Percentiles rank a stretch among this genome's conserved stretches.
These are phyloP conservation scores for Schizotus pectinicornis DNA, from an alignment of 2,888 invertebrate species.

Conservation along the genomic window DNA sequence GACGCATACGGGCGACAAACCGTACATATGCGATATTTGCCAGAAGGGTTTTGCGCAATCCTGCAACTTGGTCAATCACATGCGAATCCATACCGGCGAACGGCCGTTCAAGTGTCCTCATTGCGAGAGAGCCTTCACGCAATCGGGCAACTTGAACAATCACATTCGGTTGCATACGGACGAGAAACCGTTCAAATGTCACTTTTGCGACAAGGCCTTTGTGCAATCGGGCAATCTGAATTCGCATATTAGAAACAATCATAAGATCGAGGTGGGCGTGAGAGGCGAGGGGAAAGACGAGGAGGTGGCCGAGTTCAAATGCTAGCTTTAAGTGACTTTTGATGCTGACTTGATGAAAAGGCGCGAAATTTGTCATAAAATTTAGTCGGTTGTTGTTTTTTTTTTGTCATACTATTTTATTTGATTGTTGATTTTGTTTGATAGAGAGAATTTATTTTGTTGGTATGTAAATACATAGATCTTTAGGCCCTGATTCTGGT, in stretches of 20 bases:
- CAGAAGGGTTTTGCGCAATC: slow-evolving; percentile 56
- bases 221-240: slow-evolving; percentile 57
- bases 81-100: slow-evolving; percentile 56
- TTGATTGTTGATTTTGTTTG: too few species aligned
- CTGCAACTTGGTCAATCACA: slow-evolving; percentile 56
- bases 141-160: slow-evolving; percentile 56
- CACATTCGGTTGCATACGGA: slow-evolving; percentile 56
- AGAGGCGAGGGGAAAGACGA: slow-evolving; percentile 8
- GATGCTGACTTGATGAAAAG: slow-evolving; percentile 7
- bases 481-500: too few species aligned
- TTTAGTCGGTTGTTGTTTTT: neutral
- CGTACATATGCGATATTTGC: slow-evolving; percentile 54
- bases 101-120: slow-evolving; percentile 57
- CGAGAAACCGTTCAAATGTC: slow-evolving; percentile 57
- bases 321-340: slow-evolving; percentile 9
- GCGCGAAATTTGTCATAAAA: neutral
- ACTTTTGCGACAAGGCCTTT: slow-evolving; percentile 57
- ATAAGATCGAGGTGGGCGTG: slow-evolving; percentile 41
- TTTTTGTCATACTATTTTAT: neutral
- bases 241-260: slow-evolving; percentile 57
- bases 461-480: too few species aligned
- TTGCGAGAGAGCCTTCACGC: slow-evolving; percentile 57
- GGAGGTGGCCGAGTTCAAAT: slow-evolving; percentile 13
- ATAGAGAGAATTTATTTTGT: too few species aligned
- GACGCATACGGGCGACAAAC: slow-evolving; percentile 55